phyloP scores from a whole-genome alignment of 2,888 invertebrate genomes.

The Meteorus cinctellus region DNA sequence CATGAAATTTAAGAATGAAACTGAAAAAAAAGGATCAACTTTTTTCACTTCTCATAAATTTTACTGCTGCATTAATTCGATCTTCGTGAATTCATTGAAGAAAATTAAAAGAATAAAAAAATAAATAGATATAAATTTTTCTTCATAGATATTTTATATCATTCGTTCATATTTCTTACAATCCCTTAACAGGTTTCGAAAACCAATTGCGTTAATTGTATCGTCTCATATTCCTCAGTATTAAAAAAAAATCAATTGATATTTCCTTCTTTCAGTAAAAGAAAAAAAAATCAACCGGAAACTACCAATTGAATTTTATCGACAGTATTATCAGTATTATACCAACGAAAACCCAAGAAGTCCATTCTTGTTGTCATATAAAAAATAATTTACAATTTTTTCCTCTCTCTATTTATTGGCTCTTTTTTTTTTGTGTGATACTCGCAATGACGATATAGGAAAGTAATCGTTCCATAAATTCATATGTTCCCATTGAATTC shows the following conservation, averaged over 20 bases:
- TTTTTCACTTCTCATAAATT: too few relatives aligned
- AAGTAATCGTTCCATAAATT: neutral
- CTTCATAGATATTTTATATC: too few relatives aligned
- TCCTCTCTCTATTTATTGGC: neutral
- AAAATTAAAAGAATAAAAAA: neutral
- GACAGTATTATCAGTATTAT: neutral
- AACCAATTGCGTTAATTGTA: neutral
- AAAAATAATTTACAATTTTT: neutral
- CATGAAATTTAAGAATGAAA: neutral
- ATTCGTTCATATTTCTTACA: too few relatives aligned
- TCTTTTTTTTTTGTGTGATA: neutral
- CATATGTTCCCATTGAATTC: neutral
- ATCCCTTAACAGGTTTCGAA: neutral
- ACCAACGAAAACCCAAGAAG: neutral
- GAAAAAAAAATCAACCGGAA: neutral
- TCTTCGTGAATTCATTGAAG: too few relatives aligned
- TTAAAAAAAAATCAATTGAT: neutral
- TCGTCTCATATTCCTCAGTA: neutral
- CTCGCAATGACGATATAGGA: neutral
- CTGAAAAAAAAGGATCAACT: too few relatives aligned
- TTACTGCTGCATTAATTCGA: too few relatives aligned
- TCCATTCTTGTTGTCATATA: neutral
- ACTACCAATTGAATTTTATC: conserved; percentile 28
- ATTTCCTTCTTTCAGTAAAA: neutral
- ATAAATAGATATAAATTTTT: neutral